Evolutionary conservation across 2,888 invertebrate genomes (phyloP).

Genomic region (Pseudanteris insignis): DNA sequence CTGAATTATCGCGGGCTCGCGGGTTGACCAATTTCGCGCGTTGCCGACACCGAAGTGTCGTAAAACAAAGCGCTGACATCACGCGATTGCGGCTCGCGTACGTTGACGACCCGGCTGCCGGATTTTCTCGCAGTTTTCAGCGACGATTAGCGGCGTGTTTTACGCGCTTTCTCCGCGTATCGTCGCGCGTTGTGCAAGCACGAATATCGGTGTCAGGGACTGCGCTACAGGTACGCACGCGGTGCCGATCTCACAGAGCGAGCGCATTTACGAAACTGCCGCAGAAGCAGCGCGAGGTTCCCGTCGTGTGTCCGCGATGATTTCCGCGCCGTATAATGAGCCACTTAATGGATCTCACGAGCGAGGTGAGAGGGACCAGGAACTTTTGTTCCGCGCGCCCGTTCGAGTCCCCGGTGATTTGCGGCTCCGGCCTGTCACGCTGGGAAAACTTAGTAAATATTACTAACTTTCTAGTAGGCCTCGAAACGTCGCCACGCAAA

Average conservation of each 20-base stretch:
- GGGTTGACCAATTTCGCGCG: too few species aligned
- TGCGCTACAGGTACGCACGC: slow-evolving; percentile 13
- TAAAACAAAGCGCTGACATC: slow-evolving; percentile 36
- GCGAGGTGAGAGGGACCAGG: slow-evolving; percentile 10
- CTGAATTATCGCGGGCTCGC: too few species aligned
- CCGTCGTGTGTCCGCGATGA: slow-evolving; percentile 18
- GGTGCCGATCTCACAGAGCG: not conserved
- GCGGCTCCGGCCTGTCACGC: slow-evolving; percentile 3
- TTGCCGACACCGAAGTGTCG: too few species aligned
- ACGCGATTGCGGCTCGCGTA: slow-evolving; percentile 12
- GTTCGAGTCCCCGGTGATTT: slow-evolving; percentile 27
- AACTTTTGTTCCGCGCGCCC: slow-evolving; percentile 23
- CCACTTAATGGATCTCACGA: slow-evolving; percentile 20
- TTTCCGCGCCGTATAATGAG: slow-evolving; percentile 35
- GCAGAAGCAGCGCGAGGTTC: slow-evolving; percentile 9
- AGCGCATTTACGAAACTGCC: slow-evolving; percentile 35
- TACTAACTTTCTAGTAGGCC: too few species aligned
- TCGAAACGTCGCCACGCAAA: too few species aligned
- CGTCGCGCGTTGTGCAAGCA: slow-evolving; percentile 45
- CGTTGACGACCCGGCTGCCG: slow-evolving; percentile 17
- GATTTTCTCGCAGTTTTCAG: slow-evolving; percentile 43
- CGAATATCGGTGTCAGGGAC: slow-evolving; percentile 49
- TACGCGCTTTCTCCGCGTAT: slow-evolving; percentile 44
- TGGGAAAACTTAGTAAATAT: too few species aligned
- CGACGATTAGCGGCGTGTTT: slow-evolving; percentile 40